Base-by-base conservation (phyloP, 2,888 invertebrate species). In the Sylvicola cinctus region DNA sequence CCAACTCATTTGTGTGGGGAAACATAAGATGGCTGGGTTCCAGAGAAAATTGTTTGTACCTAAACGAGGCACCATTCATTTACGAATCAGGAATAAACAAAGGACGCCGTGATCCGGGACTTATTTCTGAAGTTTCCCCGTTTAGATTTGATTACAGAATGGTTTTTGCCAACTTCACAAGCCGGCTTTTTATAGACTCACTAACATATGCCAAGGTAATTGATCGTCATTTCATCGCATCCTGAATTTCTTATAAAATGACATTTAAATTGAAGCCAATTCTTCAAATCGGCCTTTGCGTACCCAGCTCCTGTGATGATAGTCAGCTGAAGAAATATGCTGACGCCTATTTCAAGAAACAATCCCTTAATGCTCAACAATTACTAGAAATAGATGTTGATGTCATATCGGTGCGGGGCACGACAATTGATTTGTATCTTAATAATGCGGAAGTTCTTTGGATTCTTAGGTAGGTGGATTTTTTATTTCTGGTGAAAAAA, bases 221-320 rank as follows among this genome's bases (percentile, higher is more conserved):
- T n/a, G 23, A 13, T 12, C 16, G n/a, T 12, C 25, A 10, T 13
- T 23, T 11, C 15, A 17, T 25, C 27, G n/a, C n/a, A n/a, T n/a
- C n/a, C n/a, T n/a, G n/a, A n/a, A n/a, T n/a, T n/a, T n/a, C n/a
- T n/a, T n/a, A n/a, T n/a, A n/a, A n/a, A n/a, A n/a, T n/a, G n/a
- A 10, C 2, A 5, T 13, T n/a, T 12, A 11, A 32, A 6, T 6
- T 28, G n/a, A 3, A 36, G 33, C 36, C 29, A 30, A 17, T 36
- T 10, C 25, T 36, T 6, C 33, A 36, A 12, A 36, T 36, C 8
- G 36, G 36, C 11, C 15, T 36, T 36, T 36, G 36, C 23, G 25
- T 36, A 10, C 36, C 36, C 15, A 16, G 6, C 16, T 30, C 36
- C 5, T 36, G 36, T 26, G 4, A 20, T 1, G 30, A 33, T 3